Evolutionary conservation across 2,888 invertebrate species (phyloP).

Genomic region (Diarsia rubi): DNA sequence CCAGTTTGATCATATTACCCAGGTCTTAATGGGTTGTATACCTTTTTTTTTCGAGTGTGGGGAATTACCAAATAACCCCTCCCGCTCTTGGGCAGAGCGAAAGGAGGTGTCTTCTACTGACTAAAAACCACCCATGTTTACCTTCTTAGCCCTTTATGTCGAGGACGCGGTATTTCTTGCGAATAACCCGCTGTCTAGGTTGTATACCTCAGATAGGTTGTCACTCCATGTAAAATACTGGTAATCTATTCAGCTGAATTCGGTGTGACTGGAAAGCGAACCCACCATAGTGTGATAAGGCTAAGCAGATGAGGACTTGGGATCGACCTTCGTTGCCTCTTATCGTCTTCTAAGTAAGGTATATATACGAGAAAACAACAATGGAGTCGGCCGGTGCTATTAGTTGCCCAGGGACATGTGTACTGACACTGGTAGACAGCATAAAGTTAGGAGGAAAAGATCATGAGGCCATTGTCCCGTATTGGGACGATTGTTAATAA

Average conservation of each 20-base stretch:
- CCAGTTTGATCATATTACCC: not conserved
- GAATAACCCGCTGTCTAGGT: too few species aligned
- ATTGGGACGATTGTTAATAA: slow-evolving; percentile 19
- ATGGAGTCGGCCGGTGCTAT: not conserved
- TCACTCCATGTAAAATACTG: not conserved
- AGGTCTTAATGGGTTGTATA: not conserved
- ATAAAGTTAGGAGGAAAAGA: slow-evolving; percentile 21
- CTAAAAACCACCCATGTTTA: too few species aligned
- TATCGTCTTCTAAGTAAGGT: not conserved
- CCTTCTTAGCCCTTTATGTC: too few species aligned
- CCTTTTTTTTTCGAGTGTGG: too few species aligned
- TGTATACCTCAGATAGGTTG: not conserved
- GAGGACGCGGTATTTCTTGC: too few species aligned
- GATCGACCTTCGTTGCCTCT: not conserved
- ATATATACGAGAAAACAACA: not conserved
- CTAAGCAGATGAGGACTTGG: not conserved
- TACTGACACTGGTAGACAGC: not conserved
- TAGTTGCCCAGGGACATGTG: not conserved
- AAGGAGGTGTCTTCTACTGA: too few species aligned
- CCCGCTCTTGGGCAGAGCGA: too few species aligned
- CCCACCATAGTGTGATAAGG: not conserved
- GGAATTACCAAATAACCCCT: too few species aligned
- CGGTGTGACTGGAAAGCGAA: not conserved
- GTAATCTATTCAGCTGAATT: not conserved
- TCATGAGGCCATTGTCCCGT: slow-evolving; percentile 4